These are phyloP conservation scores for Eolophus roseicapilla DNA, from an alignment of 2,113 vertebrate genomes.

Conservation along the genomic window DNA sequence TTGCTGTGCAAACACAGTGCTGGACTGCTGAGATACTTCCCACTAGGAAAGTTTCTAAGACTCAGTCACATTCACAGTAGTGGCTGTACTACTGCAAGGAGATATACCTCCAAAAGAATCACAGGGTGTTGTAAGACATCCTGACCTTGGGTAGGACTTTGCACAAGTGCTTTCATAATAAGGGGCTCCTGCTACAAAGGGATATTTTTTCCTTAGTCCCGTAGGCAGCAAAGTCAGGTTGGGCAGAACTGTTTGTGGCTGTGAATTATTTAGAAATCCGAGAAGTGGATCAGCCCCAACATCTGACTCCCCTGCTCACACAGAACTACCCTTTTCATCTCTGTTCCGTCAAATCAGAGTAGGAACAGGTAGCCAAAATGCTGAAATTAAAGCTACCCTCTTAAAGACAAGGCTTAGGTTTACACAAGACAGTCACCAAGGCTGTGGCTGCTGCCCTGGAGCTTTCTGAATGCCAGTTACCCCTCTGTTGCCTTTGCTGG, in stretches of 20 bases:
- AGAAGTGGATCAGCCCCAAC: neutral
- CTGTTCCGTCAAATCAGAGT: neutral
- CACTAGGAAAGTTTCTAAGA: neutral
- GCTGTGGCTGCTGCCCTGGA: neutral
- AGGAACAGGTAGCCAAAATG: neutral
- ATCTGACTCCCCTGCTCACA: neutral
- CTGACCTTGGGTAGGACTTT: neutral
- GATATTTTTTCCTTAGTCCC: neutral
- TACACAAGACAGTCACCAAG: neutral
- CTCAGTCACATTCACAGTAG: neutral
- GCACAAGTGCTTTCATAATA: neutral
- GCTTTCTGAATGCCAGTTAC: neutral
- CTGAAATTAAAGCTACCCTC: neutral
- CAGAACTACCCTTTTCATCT: neutral
- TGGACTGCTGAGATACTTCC: neutral
- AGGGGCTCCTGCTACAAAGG: neutral
- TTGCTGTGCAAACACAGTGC: accelerated
- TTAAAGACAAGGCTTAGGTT: neutral
- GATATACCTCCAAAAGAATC: neutral
- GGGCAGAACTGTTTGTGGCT: neutral
- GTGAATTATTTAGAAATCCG: neutral
- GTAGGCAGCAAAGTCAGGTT: accelerated
- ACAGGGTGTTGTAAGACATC: neutral
- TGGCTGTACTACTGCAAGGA: neutral
- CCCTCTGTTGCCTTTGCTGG: neutral